These are phyloP conservation scores for Hylaeus anthracinus DNA, from an alignment of 1,140 invertebrate species.

Conservation along the genomic window DNA sequence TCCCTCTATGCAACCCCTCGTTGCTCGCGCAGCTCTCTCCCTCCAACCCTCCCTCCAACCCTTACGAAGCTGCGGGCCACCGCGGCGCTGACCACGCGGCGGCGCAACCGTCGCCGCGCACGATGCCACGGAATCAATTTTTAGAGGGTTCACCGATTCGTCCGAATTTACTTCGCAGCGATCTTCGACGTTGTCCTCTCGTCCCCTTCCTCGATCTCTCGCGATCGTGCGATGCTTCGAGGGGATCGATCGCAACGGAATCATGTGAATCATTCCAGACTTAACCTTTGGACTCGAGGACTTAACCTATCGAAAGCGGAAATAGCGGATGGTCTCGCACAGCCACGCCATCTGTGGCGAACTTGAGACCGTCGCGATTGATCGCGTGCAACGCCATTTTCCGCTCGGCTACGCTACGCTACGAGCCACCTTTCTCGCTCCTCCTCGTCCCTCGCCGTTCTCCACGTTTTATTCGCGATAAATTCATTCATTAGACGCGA, in stretches of 20 bases:
- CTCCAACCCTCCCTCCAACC: neutral
- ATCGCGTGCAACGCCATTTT: constrained; percentile 29
- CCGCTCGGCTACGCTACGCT: constrained; percentile 20
- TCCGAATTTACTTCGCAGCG: too few relatives aligned
- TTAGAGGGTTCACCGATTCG: constrained; percentile 6
- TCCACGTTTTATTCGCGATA: neutral
- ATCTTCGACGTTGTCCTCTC: too few relatives aligned
- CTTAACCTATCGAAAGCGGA: too few relatives aligned
- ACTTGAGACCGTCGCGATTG: constrained; percentile 23
- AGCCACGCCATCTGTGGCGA: constrained; percentile 21
- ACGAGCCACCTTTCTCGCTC: constrained; percentile 5
- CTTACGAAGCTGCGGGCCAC: neutral
- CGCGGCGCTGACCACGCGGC: neutral
- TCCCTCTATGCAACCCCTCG: constrained; percentile 23
- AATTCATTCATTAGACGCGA: too few relatives aligned
- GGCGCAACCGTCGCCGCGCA: constrained; percentile 13
- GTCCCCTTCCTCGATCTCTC: too few relatives aligned
- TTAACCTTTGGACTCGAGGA: too few relatives aligned
- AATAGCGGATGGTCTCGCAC: neutral
- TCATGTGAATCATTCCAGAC: too few relatives aligned
- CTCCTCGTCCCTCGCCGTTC: neutral
- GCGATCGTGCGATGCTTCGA: too few relatives aligned
- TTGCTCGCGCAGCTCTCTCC: neutral
- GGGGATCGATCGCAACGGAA: too few relatives aligned
- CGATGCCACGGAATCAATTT: constrained; percentile 8